Evolutionary conservation across 2,888 invertebrate species (phyloP), one percentile per base, ranked within the genome.

Genomic region (Drosophila nigritarsus): DNA sequence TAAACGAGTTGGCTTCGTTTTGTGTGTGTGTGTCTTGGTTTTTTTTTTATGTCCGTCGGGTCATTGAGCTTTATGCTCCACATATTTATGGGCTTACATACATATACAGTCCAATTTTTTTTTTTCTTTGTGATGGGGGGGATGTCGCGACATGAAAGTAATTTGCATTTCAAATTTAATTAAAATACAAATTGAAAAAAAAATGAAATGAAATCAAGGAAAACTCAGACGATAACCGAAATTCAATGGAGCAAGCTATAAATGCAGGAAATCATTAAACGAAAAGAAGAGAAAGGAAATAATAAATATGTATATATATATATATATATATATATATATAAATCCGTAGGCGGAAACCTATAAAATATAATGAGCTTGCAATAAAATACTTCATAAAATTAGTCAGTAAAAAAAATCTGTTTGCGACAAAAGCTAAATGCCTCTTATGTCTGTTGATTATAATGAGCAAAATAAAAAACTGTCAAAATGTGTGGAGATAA

Each of bases 161-260:
- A 81, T 81, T 81, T 80, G 72, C 73, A 81, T 80, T 77, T 77
- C 65, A 76, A 83, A 81, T 81, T 81, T 81, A 77, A 81, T 81
- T 81, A 83, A 83, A 81, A 72, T 80, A 80, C 81, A 83, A 81
- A 83, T 83, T 80, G 66, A 66, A 70, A 59, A 67, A 63, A 59
- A 65, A 48, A 50, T 9, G n/a, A 51, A 63, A 65, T 49, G 24
- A 64, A 73, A 70, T 71, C 68, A 69, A 75, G 40, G 24, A 60
- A 71, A 54, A 50, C 60, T 34, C 53, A 30, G 42, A 40, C 45
- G 7, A 27, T 30, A 45, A 8, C 20, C 45, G 15, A 15, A 63
- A 72, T 63, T 61, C 65, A 71, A 78, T 67, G 45, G 59, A 45
- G 53, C 65, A 56, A 74, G 54, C 51, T 50, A 60, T 61, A 69